Conservation (phyloP, 2,113 vertebrate species). For the Delphinus delphis region DNA sequence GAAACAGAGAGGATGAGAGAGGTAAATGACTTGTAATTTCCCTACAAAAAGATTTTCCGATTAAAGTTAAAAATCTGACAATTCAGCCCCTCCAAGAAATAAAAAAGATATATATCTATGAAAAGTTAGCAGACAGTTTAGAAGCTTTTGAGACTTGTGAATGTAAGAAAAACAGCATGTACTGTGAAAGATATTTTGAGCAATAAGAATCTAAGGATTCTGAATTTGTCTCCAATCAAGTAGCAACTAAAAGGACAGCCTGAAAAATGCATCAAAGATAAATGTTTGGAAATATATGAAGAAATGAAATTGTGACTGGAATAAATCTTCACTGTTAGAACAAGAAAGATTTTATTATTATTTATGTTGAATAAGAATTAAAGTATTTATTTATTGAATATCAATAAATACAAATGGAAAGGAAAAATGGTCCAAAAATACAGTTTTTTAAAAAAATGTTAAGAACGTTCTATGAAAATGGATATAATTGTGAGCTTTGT, state of each 20-base stretch:
- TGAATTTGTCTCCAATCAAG: conserved; percentile 25
- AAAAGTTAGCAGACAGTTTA: neutral
- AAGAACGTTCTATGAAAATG: neutral
- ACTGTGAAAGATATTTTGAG: neutral
- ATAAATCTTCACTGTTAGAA: neutral
- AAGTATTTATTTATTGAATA: neutral
- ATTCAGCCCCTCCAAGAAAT: neutral
- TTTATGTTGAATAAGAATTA: neutral
- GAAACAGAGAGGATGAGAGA: neutral
- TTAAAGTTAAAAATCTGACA: conserved; percentile 1
- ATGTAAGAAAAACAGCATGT: neutral
- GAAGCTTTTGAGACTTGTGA: neutral
- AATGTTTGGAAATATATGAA: conserved; percentile 1
- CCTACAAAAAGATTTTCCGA: neutral
- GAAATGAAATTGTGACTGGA: neutral
- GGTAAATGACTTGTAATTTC: neutral
- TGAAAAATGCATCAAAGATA: neutral
- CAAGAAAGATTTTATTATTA: neutral
- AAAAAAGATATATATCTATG: neutral
- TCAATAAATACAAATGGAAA: neutral
- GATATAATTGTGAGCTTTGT: neutral
- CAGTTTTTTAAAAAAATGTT: neutral
- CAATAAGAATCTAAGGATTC: neutral
- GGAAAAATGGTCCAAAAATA: neutral
- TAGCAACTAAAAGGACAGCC: neutral